Conservation (phyloP, 2,113 vertebrate species). For the Gymnogyps californianus region DNA sequence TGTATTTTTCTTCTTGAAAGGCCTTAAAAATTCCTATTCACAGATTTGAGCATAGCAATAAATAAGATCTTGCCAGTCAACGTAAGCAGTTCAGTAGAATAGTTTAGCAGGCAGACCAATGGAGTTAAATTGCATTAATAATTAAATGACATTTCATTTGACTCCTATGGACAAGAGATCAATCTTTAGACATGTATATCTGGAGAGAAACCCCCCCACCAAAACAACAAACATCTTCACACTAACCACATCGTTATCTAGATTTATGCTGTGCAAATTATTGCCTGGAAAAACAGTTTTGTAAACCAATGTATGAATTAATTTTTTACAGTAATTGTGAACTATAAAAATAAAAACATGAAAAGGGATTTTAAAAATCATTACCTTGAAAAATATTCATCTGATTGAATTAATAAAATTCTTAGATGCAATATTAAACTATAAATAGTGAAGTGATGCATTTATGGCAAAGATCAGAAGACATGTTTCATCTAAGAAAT, state of each 20-base stretch:
- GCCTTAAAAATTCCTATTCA: not conserved
- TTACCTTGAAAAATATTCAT: not conserved
- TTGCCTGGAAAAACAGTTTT: not conserved
- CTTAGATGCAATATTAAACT: not conserved
- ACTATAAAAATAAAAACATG: not conserved
- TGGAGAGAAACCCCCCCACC: not conserved
- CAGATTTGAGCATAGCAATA: not conserved
- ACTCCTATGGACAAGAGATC: not conserved
- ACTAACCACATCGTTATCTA: not conserved
- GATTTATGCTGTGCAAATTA: not conserved
- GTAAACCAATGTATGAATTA: not conserved
- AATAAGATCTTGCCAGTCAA: not conserved
- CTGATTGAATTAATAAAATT: not conserved
- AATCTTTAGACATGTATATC: not conserved
- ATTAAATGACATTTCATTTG: not conserved
- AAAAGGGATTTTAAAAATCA: not conserved
- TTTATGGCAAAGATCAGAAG: constrained; percentile 21
- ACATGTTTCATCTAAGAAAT: constrained; percentile 11
- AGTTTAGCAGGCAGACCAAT: not conserved
- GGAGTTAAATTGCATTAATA: not conserved
- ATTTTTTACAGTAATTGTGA: not conserved
- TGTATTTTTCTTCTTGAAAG: not conserved
- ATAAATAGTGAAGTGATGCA: not conserved
- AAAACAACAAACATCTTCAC: not conserved
- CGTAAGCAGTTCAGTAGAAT: not conserved